Base-by-base conservation (phyloP, 2,113 vertebrate species). In the Ascaphus truei region DNA sequence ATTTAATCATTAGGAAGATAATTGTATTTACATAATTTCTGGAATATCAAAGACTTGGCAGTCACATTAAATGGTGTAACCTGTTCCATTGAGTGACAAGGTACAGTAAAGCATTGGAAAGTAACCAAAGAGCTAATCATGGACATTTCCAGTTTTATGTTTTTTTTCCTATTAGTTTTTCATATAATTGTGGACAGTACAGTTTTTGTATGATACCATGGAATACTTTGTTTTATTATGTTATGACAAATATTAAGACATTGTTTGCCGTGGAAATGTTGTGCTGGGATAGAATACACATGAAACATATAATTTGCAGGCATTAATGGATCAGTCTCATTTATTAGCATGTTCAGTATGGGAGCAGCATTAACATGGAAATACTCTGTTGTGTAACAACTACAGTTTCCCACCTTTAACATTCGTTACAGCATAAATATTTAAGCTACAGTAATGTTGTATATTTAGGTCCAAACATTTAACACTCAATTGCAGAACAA, bases 1-100 rank as follows among this genome's bases (percentile, higher is more conserved):
- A 31, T 69, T 37, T 60, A 60, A 60, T 60, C 43, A 60, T 60
- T 69, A 68, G 27, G n/a, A 69, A 31, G 45, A 60, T 69, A 69
- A n/a, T 68, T 48, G 29, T 60, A 58, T 68, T 68, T 58, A 58
- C 36, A 48, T 26, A 47, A 68, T 58, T 56, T 33, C 18, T 39
- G 15, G 15, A 29, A 50, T 34, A 59, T 59, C 22, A 59, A 63
- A 71, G 36, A 16, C 13, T 50, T 27, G 57, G 15, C 73, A 59
- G 64, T 66, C 3, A 62, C 62, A 67, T 62, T 64, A 72, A 34
- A 22, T 61, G 50, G 26, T 51, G 61, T 36, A 68, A 58, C 37
- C 36, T 48, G 43, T 31, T 58, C 39, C 16, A 33, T 22, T 36
- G 53, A 48, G 20, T 27, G 22, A 57, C 52, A 68, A 63, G 39